Evolutionary conservation across 92 coral and sea anemone genomes (phyloP), one percentile per base, ranked within the genome.

Genomic region (Chrysogorgia sp.): DNA sequence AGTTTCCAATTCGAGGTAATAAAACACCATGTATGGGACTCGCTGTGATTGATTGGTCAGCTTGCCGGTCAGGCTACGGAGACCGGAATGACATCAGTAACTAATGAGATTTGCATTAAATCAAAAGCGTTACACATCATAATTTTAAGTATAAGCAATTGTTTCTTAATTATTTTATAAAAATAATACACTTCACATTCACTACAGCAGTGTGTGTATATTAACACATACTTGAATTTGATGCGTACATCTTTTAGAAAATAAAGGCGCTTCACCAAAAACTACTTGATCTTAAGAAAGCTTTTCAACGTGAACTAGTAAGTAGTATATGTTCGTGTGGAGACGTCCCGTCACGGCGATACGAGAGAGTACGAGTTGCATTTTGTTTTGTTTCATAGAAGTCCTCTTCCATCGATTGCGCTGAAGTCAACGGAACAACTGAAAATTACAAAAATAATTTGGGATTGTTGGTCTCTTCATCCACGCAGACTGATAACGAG

Each of bases 301-400:
- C 99, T 25, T 96, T 96, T 74, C 99, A 96, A 53, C 91, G 99
- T 34, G 99, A 96, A 75, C 62, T 96, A 87, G 99, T 96, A 81
- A 74, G 96, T 82, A 25, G 28, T 22, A 14, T 13, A 1, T 13
- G 63, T 52, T 53, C 24, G 32, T 63, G 24, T 13, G 50, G 17
- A 43, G 50, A 43, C 9, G 10, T 43, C 50, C 50, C 50, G 50
- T 43, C 17, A 43, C 50, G 9, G 9, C 50, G 17, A 43, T 43
- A 9, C 9, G 50, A 43, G 17, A 8, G 9, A 8, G 50, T 43
- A 43, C 17, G 17, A 43, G 17, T 43, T 43, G 50, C 9, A 43
- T 12, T 12, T 24, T 28, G 0, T 19, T 15, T 21, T 14, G 53
- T 23, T 56, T 15, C 55, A 7, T 30, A 72, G 79, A 72, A 72